Evolutionary conservation across 2,888 invertebrate species (phyloP).

Genomic region (Machimus rusticus): DNA sequence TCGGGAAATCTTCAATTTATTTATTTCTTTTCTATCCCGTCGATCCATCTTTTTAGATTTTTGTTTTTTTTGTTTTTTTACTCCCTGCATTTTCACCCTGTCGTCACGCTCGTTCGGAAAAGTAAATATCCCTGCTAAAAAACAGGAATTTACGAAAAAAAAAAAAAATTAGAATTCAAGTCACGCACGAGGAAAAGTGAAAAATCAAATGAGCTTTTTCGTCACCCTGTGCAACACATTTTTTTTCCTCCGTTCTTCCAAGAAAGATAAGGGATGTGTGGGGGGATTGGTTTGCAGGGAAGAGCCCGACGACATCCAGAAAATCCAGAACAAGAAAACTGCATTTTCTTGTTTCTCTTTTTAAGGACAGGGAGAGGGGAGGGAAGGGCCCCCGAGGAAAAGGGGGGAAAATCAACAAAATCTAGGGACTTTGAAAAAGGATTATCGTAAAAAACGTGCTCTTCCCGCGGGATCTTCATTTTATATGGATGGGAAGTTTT

Average conservation of each 20-base stretch:
- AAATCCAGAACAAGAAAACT: not conserved
- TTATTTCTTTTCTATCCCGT: no score
- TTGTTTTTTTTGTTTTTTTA: no score
- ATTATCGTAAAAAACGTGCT: not conserved
- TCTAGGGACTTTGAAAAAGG: not conserved
- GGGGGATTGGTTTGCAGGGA: not conserved
- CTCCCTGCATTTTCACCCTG: not conserved
- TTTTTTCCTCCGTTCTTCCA: not conserved
- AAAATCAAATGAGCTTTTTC: not conserved
- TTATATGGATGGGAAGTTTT: not conserved
- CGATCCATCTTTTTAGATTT: not conserved
- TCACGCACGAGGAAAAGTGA: not conserved
- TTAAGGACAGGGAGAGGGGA: not conserved
- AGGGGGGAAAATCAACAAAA: not conserved
- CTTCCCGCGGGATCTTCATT: not conserved
- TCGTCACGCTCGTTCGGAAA: not conserved
- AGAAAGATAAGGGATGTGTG: not conserved
- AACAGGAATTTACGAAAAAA: not conserved
- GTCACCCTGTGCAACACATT: not conserved
- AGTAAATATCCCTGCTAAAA: not conserved
- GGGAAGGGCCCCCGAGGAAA: not conserved
- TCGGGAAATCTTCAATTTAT: not conserved
- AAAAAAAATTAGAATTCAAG: not conserved
- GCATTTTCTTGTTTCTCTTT: not conserved
- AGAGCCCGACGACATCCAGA: not conserved